Evolutionary conservation across 2,113 vertebrate species (phyloP).

Genomic region (Salvelinus sp.): DNA sequence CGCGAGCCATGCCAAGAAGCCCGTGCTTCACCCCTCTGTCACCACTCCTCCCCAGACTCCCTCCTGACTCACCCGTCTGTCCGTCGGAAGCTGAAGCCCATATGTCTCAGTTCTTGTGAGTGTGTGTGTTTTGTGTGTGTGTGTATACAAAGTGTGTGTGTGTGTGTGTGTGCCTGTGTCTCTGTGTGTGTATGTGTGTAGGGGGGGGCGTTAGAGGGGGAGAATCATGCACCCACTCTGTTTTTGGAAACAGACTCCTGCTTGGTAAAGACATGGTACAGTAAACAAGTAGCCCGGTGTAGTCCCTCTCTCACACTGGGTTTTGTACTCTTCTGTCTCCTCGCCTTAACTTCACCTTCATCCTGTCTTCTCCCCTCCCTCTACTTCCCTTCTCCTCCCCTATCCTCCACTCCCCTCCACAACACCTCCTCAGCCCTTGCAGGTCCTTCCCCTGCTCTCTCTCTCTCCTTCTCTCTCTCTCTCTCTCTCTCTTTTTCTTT

Average conservation of each 20-base stretch:
- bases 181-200: constrained; percentile 15
- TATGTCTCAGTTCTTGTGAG: constrained; percentile 40
- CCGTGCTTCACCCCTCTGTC: neutral
- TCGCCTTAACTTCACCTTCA: neutral
- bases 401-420: neutral
- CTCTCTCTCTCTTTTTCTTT: neutral
- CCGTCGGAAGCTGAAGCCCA: constrained; percentile 38
- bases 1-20: constrained; percentile 7
- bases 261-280: neutral
- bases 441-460: neutral
- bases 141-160: too few relatives aligned
- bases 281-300: neutral
- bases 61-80: constrained; percentile 44
- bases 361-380: constrained; percentile 1
- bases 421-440: neutral
- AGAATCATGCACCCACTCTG: neutral
- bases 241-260: neutral
- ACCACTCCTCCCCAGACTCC: constrained; percentile 8
- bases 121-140: constrained; percentile 4
- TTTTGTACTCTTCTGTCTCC: neutral
- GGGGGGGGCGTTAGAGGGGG: constrained; percentile 21
- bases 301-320: neutral
- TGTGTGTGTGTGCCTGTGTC: too few relatives aligned
- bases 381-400: constrained; percentile 2
- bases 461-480: fast-evolving